Percentiles rank a stretch among this genome's conserved stretches.
Evolutionary conservation across 2,888 invertebrate genomes (phyloP).

Genomic region (Suillia variegata): DNA sequence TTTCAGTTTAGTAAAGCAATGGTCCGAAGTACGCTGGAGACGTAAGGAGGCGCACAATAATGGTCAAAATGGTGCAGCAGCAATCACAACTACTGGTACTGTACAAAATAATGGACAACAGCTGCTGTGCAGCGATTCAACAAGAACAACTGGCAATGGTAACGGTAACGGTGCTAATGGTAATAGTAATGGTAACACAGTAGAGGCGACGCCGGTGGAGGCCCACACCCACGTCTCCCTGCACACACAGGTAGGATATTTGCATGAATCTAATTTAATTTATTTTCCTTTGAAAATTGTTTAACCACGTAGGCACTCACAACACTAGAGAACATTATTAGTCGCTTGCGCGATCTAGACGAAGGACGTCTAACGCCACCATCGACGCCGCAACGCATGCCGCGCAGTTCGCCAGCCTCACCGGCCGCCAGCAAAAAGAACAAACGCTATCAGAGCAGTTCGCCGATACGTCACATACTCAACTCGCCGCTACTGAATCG

Average conservation of each 20-base stretch:
- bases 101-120: constrained; percentile 2
- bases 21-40: constrained; percentile 58
- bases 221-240: constrained; percentile 60
- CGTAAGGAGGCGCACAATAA: constrained; percentile 50
- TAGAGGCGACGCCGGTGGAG: constrained; percentile 59
- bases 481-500: constrained; percentile 85
- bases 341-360: constrained; percentile 64
- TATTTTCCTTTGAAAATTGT: constrained; percentile 1
- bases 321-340: constrained; percentile 66
- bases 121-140: background rate
- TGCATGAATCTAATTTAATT: background rate
- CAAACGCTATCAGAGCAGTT: constrained; percentile 77
- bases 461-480: constrained; percentile 79
- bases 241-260: constrained; percentile 56
- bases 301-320: constrained; percentile 60
- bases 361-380: constrained; percentile 64
- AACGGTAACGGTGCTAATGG: constrained; percentile 13
- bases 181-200: constrained; percentile 35
- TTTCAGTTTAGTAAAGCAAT: constrained; percentile 59
- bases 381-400: constrained; percentile 66
- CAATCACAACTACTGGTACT: background rate
- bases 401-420: constrained; percentile 77
- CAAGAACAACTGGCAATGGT: too few relatives aligned
- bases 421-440: constrained; percentile 75
- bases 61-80: constrained; percentile 22